Conservation (phyloP, 2,888 invertebrate species). For the Acronicta psi region DNA sequence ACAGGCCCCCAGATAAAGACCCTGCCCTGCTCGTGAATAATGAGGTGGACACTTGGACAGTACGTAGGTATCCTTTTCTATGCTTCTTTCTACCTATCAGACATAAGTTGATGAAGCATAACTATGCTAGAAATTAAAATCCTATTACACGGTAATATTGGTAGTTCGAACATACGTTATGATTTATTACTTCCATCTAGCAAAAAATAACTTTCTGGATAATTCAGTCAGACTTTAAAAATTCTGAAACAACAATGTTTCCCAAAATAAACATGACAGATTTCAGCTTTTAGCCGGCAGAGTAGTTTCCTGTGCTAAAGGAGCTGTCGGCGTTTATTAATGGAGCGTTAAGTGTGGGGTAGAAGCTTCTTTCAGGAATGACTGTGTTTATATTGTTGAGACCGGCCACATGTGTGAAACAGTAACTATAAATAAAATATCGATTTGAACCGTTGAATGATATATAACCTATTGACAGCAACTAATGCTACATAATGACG, state of each 20-base stretch:
- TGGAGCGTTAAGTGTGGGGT: conserved; percentile 43
- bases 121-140: too few species aligned
- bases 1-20: too few species aligned
- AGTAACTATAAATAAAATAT: conserved; percentile 43
- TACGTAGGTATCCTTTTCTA: too few species aligned
- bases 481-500: conserved; percentile 12
- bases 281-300: conserved; percentile 22
- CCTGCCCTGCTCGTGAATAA: too few species aligned
- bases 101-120: too few species aligned
- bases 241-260: conserved; percentile 28
- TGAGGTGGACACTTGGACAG: too few species aligned
- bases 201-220: conserved; percentile 19
- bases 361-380: conserved; percentile 47
- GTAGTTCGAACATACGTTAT: conserved; percentile 1
- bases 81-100: too few species aligned
- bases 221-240: conserved; percentile 8
- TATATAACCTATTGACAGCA: conserved; percentile 8
- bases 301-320: conserved; percentile 41
- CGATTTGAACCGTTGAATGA: conserved; percentile 1
- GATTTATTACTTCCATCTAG: conserved; percentile 25
- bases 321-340: conserved; percentile 44
- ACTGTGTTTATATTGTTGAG: conserved; percentile 44
- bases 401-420: conserved; percentile 22
- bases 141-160: neutral
- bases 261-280: conserved; percentile 33